Percentiles rank a stretch among this genome's conserved stretches.
Conservation (phyloP, 2,797 vertebrate genomes). For the Anomalospiza imberbis region DNA sequence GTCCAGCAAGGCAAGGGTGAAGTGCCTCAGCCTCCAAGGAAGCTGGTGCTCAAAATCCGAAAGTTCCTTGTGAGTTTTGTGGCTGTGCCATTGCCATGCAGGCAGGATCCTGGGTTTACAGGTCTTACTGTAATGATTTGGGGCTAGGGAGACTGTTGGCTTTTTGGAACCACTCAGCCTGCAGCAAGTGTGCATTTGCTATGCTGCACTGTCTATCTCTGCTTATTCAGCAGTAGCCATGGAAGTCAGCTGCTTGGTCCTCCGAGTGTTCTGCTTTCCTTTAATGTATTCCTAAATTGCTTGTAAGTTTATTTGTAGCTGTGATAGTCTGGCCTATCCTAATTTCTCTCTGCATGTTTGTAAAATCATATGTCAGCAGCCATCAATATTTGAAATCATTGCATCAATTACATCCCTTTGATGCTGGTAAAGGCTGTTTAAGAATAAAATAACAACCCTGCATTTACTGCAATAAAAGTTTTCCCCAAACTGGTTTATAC, state of each 20-base stretch:
- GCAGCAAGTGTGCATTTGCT: neutral
- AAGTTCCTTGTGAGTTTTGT: neutral
- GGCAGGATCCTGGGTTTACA: neutral
- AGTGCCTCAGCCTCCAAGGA: fast-evolving
- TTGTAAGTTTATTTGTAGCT: slow-evolving; percentile 53
- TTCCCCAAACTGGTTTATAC: slow-evolving; percentile 48
- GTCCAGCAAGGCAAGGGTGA: neutral
- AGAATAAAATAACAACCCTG: slow-evolving; percentile 40
- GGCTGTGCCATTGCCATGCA: neutral
- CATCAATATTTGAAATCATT: slow-evolving; percentile 45
- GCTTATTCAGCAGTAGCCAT: neutral
- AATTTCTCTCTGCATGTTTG: slow-evolving; percentile 33
- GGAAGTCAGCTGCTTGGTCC: neutral
- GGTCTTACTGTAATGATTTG: neutral
- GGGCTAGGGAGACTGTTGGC: neutral
- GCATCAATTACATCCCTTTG: slow-evolving; percentile 38
- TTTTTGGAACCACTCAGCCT: neutral
- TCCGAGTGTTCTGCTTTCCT: slow-evolving; percentile 36
- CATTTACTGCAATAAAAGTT: slow-evolving; percentile 55
- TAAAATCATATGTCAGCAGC: slow-evolving; percentile 48
- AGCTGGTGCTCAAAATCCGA: neutral
- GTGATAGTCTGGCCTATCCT: slow-evolving; percentile 13
- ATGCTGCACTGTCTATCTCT: neutral
- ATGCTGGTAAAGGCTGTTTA: slow-evolving; percentile 18
- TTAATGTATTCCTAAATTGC: slow-evolving; percentile 34